Percentiles rank a stretch among this genome's conserved stretches.
phyloP scores from a whole-genome alignment of 1,140 invertebrate genomes.

The Zaprionus lachaisei region DNA sequence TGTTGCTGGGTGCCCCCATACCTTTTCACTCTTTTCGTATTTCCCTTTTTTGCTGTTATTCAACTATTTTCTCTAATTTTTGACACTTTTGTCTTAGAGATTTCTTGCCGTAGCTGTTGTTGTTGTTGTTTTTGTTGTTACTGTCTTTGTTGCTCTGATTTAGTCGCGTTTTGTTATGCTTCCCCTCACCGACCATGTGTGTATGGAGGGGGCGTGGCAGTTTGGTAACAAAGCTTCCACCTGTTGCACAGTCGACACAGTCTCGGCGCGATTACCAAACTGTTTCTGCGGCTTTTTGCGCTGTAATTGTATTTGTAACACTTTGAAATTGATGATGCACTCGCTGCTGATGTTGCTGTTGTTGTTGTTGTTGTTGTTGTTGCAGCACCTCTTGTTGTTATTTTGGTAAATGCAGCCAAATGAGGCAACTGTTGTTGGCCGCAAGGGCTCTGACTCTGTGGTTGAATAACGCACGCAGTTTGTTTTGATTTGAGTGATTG shows the following conservation, averaged over 20 bases:
- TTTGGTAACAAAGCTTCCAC: conserved; percentile 38
- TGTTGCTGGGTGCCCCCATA: conserved; percentile 26
- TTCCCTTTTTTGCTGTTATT: conserved; percentile 17
- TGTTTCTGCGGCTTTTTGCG: conserved; percentile 25
- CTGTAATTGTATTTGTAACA: conserved; percentile 37
- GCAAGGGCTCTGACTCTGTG: not conserved
- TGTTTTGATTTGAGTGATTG: not conserved
- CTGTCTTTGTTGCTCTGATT: conserved; percentile 21
- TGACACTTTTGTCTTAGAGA: conserved; percentile 23
- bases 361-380: not conserved
- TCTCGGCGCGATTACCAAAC: conserved; percentile 25
- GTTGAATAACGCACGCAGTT: conserved; percentile 19
- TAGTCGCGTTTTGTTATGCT: conserved; percentile 30
- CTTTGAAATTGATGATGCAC: conserved; percentile 21
- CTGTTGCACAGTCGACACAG: conserved; percentile 37
- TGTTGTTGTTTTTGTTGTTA: not conserved
- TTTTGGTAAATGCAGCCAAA: conserved; percentile 10
- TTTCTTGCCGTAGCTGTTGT: conserved; percentile 6
- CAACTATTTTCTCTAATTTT: conserved; percentile 34
- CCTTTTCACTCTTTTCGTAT: conserved; percentile 22
- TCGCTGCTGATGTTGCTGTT: not conserved
- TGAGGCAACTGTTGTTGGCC: conserved; percentile 2
- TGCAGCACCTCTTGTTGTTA: conserved; percentile 3
- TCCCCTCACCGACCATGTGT: not conserved
- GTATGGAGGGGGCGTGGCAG: conserved; percentile 24